Base-by-base conservation (phyloP, 2,113 vertebrate species). In the Myanophis thanlyinensis region DNA sequence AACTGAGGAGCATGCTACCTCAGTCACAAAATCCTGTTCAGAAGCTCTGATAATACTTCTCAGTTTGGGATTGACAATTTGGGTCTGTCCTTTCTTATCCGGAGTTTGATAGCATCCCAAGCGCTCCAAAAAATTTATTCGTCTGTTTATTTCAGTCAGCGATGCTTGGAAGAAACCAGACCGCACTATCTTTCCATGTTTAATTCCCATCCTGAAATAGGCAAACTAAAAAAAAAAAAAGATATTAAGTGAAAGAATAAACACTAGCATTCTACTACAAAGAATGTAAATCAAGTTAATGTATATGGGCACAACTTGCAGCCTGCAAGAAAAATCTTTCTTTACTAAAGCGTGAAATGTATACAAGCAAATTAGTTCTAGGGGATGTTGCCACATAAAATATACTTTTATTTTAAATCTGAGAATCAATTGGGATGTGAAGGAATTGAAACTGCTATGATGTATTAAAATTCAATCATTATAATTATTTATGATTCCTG, bases 181-280 rank as follows among this genome's bases (percentile, higher is more conserved):
- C 93, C 97, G 98, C 89, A 98, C 97, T 93, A 99, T 98, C 53
- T 98, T 98, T 2, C 90, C 89, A 30, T 99, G 99, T 92, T 90
- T 97, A 49, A 99, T 73, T 0, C 99, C 99, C 99, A 99, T 99
- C 96, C 99, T 97, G 95, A 99, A 99, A 96, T 99, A 99, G 1
- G 96, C 98, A 18, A 99, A 99, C 99, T 99, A 97, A 15, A 85
- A 95, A 94, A 85, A 95, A 94, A 15, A 3, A 35, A 7, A 88
- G 3, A 0, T 12, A 5, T 25, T 49, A 25, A 52, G 30, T 1
- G 11, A 49, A 90, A 89, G 27, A 93, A 93, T 54, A 5, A 59
- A 44, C 22, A 49, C 23, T 7, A 56, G 35, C 47, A 73, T 80
- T 25, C 22, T 54, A 84, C 18, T 48, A 25, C 47, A 40, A 92